A percentile compares a stretch with the other conserved stretches of the same genome.
phyloP scores from a whole-genome alignment of 2,113 vertebrate genomes.

The Lichenostomus cassidix region DNA sequence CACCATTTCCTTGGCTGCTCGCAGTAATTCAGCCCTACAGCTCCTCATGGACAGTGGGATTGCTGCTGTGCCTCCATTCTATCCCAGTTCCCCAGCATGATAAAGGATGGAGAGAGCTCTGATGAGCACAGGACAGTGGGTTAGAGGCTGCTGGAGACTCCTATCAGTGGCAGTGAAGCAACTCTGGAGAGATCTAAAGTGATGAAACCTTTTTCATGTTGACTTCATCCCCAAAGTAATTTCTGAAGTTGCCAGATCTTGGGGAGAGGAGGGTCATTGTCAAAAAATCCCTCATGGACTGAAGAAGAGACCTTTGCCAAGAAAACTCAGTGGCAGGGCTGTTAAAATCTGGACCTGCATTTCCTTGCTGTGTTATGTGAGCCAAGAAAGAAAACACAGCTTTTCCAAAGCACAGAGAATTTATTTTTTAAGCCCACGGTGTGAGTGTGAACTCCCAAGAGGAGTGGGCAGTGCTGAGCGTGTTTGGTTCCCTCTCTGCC shows the following conservation, averaged over 20 bases:
- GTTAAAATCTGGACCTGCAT: not conserved
- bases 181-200: not conserved
- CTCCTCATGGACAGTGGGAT: not conserved
- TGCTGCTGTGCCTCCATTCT: not conserved
- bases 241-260: not conserved
- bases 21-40: not conserved
- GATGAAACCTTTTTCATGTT: not conserved
- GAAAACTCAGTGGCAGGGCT: not conserved
- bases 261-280: not conserved
- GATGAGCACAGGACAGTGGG: not conserved
- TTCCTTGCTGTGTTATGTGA: not conserved
- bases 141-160: not conserved
- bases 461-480: not conserved
- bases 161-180: not conserved
- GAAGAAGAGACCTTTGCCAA: not conserved
- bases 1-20: not conserved
- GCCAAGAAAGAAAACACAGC: not conserved
- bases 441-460: not conserved
- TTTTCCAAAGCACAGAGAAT: not conserved
- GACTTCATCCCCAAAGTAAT: not conserved
- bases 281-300: not conserved
- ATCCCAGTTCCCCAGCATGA: not conserved
- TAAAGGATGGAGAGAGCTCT: not conserved
- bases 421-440: not conserved
- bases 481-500: not conserved